These are phyloP conservation scores for Pseudobourletiella spinata DNA, from an alignment of 1,140 invertebrate species.

Conservation along the genomic window DNA sequence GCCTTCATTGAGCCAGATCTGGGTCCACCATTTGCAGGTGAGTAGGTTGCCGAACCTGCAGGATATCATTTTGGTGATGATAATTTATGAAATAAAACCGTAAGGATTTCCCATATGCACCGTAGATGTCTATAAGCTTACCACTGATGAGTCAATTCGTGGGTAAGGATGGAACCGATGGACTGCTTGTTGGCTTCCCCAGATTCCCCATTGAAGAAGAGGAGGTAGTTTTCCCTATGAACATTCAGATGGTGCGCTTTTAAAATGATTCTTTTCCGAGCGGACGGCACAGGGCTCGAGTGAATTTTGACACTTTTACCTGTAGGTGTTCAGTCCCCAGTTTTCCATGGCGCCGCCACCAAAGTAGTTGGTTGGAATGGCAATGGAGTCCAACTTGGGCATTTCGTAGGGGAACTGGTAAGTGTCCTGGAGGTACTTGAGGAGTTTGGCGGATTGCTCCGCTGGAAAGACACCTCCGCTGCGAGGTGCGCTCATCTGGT, in stretches of 20 bases:
- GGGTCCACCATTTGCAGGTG: conserved; percentile 41
- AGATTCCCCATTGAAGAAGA: conserved; percentile 15
- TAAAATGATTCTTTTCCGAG: no score
- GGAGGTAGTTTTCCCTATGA: conserved; percentile 18
- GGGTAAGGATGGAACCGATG: conserved; percentile 15
- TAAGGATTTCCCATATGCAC: neutral
- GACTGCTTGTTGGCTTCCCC: conserved; percentile 16
- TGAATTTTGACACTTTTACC: conserved; percentile 7
- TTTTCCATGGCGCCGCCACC: conserved; percentile 15
- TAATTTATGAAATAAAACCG: neutral
- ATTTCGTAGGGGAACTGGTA: conserved; percentile 53
- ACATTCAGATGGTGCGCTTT: no score
- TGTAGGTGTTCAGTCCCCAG: conserved; percentile 25
- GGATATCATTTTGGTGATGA: neutral
- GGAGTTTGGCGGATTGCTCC: conserved; percentile 50
- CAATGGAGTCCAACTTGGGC: conserved; percentile 42
- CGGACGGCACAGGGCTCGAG: neutral
- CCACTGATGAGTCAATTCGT: conserved; percentile 24
- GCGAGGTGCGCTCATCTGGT: conserved; percentile 62
- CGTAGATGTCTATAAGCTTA: neutral
- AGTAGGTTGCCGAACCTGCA: conserved; percentile 45
- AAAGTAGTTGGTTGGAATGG: conserved; percentile 22
- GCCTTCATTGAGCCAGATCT: conserved; percentile 51
- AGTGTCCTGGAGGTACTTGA: conserved; percentile 72
- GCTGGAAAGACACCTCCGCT: conserved; percentile 49